These are phyloP conservation scores for Cyphomyrmex costatus DNA, from an alignment of 1,140 invertebrate genomes.

Conservation along the genomic window DNA sequence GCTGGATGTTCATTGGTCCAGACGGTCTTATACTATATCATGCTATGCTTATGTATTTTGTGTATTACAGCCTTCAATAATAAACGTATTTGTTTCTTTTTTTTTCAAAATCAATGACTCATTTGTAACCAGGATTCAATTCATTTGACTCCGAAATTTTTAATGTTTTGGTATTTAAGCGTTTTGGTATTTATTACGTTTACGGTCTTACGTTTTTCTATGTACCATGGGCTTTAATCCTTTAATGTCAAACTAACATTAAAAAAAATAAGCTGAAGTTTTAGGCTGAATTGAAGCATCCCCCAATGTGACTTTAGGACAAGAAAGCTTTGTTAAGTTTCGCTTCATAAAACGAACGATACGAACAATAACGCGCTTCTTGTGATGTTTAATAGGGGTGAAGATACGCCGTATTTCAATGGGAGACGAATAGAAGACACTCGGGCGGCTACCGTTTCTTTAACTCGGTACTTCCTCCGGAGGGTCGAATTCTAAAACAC, in stretches of 20 bases:
- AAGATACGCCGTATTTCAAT: neutral
- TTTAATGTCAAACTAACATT: neutral
- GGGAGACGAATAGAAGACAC: slow-evolving; percentile 6
- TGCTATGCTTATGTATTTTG: neutral
- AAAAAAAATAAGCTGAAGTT: neutral
- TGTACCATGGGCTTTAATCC: too few relatives aligned
- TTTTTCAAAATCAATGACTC: neutral
- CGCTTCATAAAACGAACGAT: neutral
- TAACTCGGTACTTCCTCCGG: slow-evolving; percentile 50
- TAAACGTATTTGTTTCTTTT: neutral
- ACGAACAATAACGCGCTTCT: slow-evolving; percentile 12
- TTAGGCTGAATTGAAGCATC: neutral
- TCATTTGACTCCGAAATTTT: neutral
- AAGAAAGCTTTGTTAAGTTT: neutral
- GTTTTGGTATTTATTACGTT: too few relatives aligned
- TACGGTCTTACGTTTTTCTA: too few relatives aligned
- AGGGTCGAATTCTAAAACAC: slow-evolving; percentile 46
- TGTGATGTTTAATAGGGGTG: neutral
- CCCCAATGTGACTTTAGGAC: neutral
- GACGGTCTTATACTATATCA: too few relatives aligned
- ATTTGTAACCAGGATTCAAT: neutral
- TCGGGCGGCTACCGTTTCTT: slow-evolving; percentile 27
- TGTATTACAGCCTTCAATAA: neutral
- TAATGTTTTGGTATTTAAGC: neutral
- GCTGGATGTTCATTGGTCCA: too few relatives aligned